Base-by-base conservation (phyloP, 2,888 invertebrate species). In the Meloe dianella region DNA sequence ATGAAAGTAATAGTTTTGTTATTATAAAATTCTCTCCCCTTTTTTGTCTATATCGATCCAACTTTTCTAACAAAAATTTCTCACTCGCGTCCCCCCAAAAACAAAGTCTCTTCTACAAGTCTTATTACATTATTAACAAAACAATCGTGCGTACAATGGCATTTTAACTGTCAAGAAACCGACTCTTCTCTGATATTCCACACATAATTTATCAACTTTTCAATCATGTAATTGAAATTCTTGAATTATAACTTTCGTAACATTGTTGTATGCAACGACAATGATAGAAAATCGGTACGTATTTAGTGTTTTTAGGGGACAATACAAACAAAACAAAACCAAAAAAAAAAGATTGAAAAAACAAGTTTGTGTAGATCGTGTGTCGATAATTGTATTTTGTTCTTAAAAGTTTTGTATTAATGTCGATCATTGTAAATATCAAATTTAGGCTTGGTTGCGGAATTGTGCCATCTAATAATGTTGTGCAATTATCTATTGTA, bases 61-160 rank as follows among this genome's bases (percentile, higher is more conserved):
- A 68, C 68, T 65, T 68, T n/a, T 68, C 68, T 57, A 68, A 62
- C 62, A 65, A 35, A 35, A 35, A 65, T 65, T 62, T 63, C 63
- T 54, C 62, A n/a, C n/a, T 17, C 35, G 17, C n/a, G 3, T 17
- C 20, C 47, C 10, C 20, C 20, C 2, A 47, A 47, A 47, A 47
- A 47, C 41, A 41, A 41, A 17, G 5, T n/a, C 9, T 32, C 32
- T 32, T 32, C 32, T 35, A 14, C 35, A 14, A 35, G 14, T 14
- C 47, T 47, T 63, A 57, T 65, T 68, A 57, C 65, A 68, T 68
- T 68, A 68, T 68, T 68, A 68, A 68, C 68, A 68, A 68, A 68
- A 68, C 68, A 65, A 68, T 68, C 68, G 68, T 68, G 68, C 68
- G 68, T 68, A 62, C 68, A 60, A 68, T 68, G 65, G 68, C 68